Evolutionary conservation across 2,888 invertebrate genomes (phyloP), one percentile per base, ranked within the genome.

Genomic region (Plutella xylostella): DNA sequence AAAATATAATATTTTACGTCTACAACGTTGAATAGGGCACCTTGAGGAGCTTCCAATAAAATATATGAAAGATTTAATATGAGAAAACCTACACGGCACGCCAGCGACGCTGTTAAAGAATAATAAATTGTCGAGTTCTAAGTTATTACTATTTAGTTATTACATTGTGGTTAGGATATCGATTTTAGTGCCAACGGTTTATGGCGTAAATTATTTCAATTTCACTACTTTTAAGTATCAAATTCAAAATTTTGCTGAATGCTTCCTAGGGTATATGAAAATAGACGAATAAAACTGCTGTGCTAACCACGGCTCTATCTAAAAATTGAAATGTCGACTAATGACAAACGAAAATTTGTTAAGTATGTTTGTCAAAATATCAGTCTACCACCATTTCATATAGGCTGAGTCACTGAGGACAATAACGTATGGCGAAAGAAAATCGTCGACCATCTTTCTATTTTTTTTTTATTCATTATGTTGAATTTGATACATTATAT

Each of bases 41-140:
- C 20, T 18, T 3, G 18, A 22, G 25, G 39, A 39, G 34, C 17
- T 9, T 25, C 25, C 17, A 39, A 39, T 39, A 39, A 39, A 22
- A 39, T 39, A 19, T 22, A 17, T 25, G 39, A 39, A 39, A 39
- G 14, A 39, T 39, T 39, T 28, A 39, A 39, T 39, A 39, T 39
- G 9, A 4, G 12, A 39, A 17, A 25, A 28, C n/a, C 37, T 37
- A 11, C 20, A 3, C 7, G 17, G 15, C 25, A 25, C 6, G 14
- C 2, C 7, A 2, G 33, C 17, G 2, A 14, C 17, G 17, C 17
- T 33, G 7, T 33, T 4, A 9, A 7, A 33, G 7, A 2, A 7
- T 33, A 14, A 33, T 33, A 33, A 33, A 1, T 7, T 15, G 14
- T 15, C 2, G 33, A 20, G 11, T 2, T 11, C 4, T 12, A 18